Base-by-base conservation (phyloP, 2,888 invertebrate genomes). In the Amitus sp. region DNA sequence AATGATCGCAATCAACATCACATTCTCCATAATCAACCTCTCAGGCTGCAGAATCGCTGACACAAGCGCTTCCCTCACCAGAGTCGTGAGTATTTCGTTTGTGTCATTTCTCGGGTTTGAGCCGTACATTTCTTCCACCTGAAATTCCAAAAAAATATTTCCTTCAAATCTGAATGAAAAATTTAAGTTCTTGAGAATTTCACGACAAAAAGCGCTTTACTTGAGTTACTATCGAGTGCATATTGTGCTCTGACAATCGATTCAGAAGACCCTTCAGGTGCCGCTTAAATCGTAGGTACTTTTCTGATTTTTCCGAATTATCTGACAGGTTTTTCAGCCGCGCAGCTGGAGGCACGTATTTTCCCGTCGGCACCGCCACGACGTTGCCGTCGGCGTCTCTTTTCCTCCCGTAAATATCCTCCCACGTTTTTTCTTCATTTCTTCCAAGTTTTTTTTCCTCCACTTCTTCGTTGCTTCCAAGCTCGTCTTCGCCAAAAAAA, bases 381-480 rank as follows among this genome's bases (percentile, higher is more conserved):
- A 96, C 79, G 77, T 92, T 90, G 1, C 97, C 97, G 69, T 91
- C 86, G 73, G 89, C 88, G 76, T 92, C 91, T 68, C 94, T 86
- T 69, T 90, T 87, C 58, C 96, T 86, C 0, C 97, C 97, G 83
- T 98, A 97, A 77, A 98, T 97, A 84, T 98, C 97, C 85, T 97
- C 95, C 90, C 91, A 92, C 33, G 33, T 50, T 20, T 56, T 62
- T 27, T 67, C 65, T 30, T 33, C 33, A 10, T n/a, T 33, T n/a
- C n/a, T 33, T 33, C 12, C 13, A 6, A 4, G 4, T 5, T 13
- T 37, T 13, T 64, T 64, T 52, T 69, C 67, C 6, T 66, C 67
- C 46, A 73, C 73, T 40, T 70, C 67, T 37, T 68, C 71, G 48
- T 69, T 67, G 46, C 66, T 60, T 53, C 71, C 54, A 49, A n/a